phyloP scores from a whole-genome alignment of 2,113 vertebrate species.

The Muntiacus reevesi region DNA sequence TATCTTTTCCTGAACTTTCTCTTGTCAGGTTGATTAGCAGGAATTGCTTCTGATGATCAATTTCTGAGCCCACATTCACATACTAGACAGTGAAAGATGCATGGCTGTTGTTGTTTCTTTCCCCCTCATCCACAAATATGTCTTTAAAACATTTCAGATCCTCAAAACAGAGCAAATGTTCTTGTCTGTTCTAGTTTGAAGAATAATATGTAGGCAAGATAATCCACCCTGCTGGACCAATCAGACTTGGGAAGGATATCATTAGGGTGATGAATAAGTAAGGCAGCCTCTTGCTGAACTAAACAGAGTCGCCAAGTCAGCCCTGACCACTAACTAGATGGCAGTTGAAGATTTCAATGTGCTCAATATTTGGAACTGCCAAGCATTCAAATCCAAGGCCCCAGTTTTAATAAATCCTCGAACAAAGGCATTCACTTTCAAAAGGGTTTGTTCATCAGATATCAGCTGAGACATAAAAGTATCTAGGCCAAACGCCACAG shows the following conservation, averaged over 20 bases:
- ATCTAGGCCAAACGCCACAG: not conserved
- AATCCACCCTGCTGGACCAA: not conserved
- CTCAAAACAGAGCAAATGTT: not conserved
- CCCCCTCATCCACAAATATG: not conserved
- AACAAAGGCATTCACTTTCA: not conserved
- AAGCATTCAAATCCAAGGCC: not conserved
- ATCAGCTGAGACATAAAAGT: not conserved
- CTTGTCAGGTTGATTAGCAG: not conserved
- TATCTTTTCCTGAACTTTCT: not conserved
- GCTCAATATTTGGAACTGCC: not conserved
- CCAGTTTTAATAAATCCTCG: not conserved
- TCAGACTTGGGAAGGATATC: not conserved
- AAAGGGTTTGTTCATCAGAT: not conserved
- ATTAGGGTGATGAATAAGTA: not conserved
- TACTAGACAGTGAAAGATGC: not conserved
- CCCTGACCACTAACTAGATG: not conserved
- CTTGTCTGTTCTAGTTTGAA: not conserved
- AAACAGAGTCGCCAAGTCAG: not conserved
- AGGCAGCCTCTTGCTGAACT: not conserved
- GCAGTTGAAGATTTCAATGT: not conserved
- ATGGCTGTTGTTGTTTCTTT: not conserved
- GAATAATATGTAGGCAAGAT: not conserved
- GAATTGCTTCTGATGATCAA: not conserved
- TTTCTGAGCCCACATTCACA: not conserved
- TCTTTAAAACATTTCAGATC: slow-evolving; percentile 16